Base-by-base conservation (phyloP, 2,797 vertebrate genomes). In the Anguilla pacifica region DNA sequence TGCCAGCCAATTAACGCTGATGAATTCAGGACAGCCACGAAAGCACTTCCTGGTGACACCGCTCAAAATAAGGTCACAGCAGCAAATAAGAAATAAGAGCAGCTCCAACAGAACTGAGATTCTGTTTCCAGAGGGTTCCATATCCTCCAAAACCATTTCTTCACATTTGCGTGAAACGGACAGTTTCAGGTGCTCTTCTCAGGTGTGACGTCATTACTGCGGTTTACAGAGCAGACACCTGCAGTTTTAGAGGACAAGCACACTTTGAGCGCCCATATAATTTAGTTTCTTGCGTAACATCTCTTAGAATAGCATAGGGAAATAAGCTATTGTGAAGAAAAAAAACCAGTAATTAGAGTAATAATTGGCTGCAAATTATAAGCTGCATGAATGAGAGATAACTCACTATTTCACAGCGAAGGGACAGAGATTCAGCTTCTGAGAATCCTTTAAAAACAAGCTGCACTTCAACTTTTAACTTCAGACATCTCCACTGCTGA, bases 271-370 rank as follows among this genome's bases (percentile, higher is more conserved):
- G 72, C 31, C 10, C 15, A 39, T 77, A 39, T 39, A 77, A 77
- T 84, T 87, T 87, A 57, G 57, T 53, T 53, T 74, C 64, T 85
- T 43, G 84, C 84, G 61, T 84, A 83, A 11, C 57, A 87, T 61
- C 61, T 67, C 59, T 55, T 84, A 55, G 81, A 89, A 91, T 82
- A 88, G 88, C 87, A 81, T 59, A 39, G 86, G 59, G 83, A 86
- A 91, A 91, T 88, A 89, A 90, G 90, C 86, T 86, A 86, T 89
- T 88, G 91, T 91, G 89, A 91, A 88, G 87, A 88, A 91, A 91
- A 91, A 91, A 89, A 92, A 90, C 90, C 88, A 87, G 90, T 91
- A 92, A 93, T 93, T 93, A 92, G 89, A 72, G 53, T 91, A 93
- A 93, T 93, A 90, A 92, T 89, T 86, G 77, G 61, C 83, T 91